Evolutionary conservation across 1,140 invertebrate genomes (phyloP).

Genomic region (Drusus annulatus): DNA sequence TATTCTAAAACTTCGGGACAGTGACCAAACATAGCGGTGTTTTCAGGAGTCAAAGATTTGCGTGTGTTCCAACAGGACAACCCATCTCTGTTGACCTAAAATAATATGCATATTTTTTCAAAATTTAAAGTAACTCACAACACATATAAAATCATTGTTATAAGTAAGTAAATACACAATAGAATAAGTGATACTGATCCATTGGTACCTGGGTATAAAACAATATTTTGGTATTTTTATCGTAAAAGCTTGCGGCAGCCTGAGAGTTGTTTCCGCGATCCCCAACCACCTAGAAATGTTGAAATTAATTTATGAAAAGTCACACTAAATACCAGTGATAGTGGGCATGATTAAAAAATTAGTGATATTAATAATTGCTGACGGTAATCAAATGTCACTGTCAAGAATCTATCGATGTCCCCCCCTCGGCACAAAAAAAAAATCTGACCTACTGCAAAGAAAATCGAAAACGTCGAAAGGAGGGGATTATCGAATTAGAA

Average conservation of each 20-base stretch:
- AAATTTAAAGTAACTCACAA: neutral
- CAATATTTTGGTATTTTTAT: conserved; percentile 78
- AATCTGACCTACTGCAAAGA: too few species aligned
- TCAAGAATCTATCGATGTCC: too few species aligned
- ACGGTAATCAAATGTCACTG: too few species aligned
- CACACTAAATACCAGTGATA: too few species aligned
- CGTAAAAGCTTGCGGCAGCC: conserved; percentile 80
- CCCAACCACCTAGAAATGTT: conserved; percentile 72
- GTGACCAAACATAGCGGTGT: conserved; percentile 76
- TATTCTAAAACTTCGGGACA: conserved; percentile 78
- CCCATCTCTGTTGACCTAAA: conserved; percentile 74
- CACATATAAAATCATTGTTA: neutral
- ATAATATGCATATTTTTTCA: neutral
- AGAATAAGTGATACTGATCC: neutral
- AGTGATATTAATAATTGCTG: too few species aligned
- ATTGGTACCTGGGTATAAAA: conserved; percentile 78
- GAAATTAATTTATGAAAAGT: neutral
- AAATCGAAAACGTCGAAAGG: too few species aligned
- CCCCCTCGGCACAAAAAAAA: too few species aligned
- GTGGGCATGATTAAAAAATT: too few species aligned
- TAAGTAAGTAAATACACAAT: neutral
- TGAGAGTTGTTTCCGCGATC: conserved; percentile 81
- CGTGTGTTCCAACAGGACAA: conserved; percentile 82
- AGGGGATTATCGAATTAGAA: too few species aligned
- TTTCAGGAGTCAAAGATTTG: conserved; percentile 75